Base-by-base conservation (phyloP, 1,140 invertebrate genomes). In the Neodiprion fabricii region DNA sequence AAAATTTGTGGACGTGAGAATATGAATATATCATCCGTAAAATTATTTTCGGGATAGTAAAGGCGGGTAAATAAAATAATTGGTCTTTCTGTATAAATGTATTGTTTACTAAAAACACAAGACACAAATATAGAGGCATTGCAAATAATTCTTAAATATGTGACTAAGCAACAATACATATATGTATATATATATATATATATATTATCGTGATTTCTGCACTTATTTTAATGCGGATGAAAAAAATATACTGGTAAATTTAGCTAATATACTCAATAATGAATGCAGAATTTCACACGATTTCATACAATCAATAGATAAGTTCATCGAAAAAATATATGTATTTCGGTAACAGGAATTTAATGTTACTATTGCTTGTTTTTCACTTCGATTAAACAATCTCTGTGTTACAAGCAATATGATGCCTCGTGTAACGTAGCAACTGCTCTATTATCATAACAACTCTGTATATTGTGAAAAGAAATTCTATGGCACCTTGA, bases 301-400 rank as follows among this genome's bases (percentile, higher is more conserved):
- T 61, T 61, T 61, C 53, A 61, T 61, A 61, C 53, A 61, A 17
- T 61, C 53, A 61, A 61, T 61, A 61, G 11, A 61, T 61, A 61
- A 61, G 8, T 61, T 61, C 53, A 61, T 61, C 53, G 53, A 61
- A 61, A 61, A 61, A 14, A 7, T 61, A 61, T 61, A 61, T 9
- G n/a, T 17, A 14, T 61, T 61, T 12, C 11, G 11, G 11, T 14
- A 17, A 17, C 3, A 61, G 11, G 11, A 14, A 14, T 17, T 4
- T 61, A 9, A 53, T 53, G n/a, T 5, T 61, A 21, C 17, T 21
- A 21, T 14, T 61, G n/a, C 5, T 61, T 61, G 53, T 61, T 61
- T 61, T 12, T 8, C 53, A 12, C 4, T 61, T 61, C 11, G 11
- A 61, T 61, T 61, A 61, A 14, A 61, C 53, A 61, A 61, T n/a